Evolutionary conservation across 2,797 vertebrate species (phyloP).

Genomic region (Pogonophryne albipinna): DNA sequence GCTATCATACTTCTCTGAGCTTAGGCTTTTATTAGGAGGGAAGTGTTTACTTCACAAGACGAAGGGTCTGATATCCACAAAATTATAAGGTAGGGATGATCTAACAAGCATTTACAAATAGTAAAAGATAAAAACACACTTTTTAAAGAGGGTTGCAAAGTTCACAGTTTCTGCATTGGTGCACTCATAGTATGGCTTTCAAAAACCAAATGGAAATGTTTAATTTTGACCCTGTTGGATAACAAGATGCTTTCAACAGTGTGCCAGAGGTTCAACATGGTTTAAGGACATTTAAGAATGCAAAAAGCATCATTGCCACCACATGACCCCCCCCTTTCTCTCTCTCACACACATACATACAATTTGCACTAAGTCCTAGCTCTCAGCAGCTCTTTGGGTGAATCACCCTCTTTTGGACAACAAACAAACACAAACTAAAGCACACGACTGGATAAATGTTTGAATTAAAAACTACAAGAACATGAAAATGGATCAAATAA

Average conservation of each 20-base stretch:
- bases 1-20: constrained; percentile 30
- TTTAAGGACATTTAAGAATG: constrained; percentile 33
- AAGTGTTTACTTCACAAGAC: neutral
- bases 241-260: neutral
- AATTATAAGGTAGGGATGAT: constrained; percentile 3
- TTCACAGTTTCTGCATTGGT: neutral
- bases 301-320: constrained; percentile 29
- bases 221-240: constrained; percentile 12
- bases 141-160: constrained; percentile 1
- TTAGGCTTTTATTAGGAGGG: constrained; percentile 31
- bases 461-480: constrained; percentile 11
- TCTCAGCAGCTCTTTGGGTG: constrained; percentile 41
- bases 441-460: constrained; percentile 5
- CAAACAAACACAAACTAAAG: constrained; percentile 30
- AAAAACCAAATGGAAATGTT: constrained; percentile 11
- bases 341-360: constrained; percentile 14
- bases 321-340: neutral
- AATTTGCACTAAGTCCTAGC: constrained; percentile 12
- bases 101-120: constrained; percentile 11
- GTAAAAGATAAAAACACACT: neutral
- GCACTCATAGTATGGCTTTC: neutral
- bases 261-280: neutral
- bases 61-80: neutral
- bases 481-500: neutral
- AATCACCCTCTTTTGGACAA: constrained; percentile 37